These are phyloP conservation scores for Morelia viridis DNA, from an alignment of 2,797 vertebrate genomes.

Conservation along the genomic window DNA sequence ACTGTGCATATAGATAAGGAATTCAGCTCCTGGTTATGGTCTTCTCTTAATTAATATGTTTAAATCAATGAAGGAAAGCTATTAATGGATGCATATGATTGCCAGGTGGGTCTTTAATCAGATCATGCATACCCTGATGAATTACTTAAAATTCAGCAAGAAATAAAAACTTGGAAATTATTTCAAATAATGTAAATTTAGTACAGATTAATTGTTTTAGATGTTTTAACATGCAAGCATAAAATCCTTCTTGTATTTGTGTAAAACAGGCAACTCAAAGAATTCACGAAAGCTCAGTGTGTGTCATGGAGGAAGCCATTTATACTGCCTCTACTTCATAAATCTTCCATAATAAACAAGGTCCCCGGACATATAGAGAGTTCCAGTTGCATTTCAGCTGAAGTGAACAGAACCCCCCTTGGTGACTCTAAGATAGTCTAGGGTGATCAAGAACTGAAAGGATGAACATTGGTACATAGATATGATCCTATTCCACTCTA, in stretches of 20 bases:
- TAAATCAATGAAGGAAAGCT: constrained; percentile 47
- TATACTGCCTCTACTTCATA: background rate
- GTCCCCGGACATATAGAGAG: background rate
- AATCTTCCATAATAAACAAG: background rate
- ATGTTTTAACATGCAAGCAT: background rate
- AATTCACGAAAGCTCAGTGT: background rate
- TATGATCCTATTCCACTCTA: background rate
- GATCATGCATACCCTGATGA: constrained; percentile 1
- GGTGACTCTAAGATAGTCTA: background rate
- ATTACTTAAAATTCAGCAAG: background rate
- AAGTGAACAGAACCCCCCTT: background rate
- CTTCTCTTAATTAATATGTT: constrained; percentile 69
- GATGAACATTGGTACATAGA: background rate
- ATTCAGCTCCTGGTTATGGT: constrained; percentile 63
- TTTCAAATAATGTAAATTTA: constrained; percentile 27
- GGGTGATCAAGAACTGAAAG: background rate
- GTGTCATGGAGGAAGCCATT: background rate
- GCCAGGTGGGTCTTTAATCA: constrained; percentile 46
- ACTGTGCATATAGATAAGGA: constrained; percentile 68
- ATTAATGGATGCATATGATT: constrained; percentile 59
- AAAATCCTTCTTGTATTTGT: background rate
- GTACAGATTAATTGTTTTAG: background rate
- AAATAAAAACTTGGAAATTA: constrained; percentile 21
- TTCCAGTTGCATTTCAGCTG: background rate
- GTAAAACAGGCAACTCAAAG: background rate